Evolutionary conservation across 2,888 invertebrate genomes (phyloP).

Genomic region (Seira musarum): DNA sequence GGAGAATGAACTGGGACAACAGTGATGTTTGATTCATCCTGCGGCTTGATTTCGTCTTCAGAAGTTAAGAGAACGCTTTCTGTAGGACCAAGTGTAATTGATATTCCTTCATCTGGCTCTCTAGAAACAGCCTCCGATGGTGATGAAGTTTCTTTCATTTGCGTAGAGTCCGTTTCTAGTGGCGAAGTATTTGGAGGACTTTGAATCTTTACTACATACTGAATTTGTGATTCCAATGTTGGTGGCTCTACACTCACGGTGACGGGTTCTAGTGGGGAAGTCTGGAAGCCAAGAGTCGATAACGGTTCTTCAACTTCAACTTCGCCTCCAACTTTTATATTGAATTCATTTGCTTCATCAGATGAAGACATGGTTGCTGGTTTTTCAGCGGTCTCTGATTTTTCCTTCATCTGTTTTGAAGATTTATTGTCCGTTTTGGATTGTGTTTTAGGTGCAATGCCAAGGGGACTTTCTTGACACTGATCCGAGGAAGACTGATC

Average conservation of each 20-base stretch:
- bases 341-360: not conserved
- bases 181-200: slow-evolving; percentile 56
- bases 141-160: slow-evolving; percentile 15
- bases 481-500: slow-evolving; percentile 32
- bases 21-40: slow-evolving; percentile 51
- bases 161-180: slow-evolving; percentile 30
- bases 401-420: slow-evolving; percentile 21
- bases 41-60: slow-evolving; percentile 35
- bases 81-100: slow-evolving; percentile 59
- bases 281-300: not conserved
- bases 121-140: slow-evolving; percentile 16
- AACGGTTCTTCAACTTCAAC: not conserved
- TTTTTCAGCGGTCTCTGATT: not conserved
- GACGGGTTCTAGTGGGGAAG: slow-evolving; percentile 39
- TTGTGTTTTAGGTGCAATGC: not conserved
- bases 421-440: slow-evolving; percentile 17
- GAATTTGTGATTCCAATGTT: slow-evolving; percentile 55
- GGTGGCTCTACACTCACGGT: slow-evolving; percentile 58
- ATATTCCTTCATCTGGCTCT: slow-evolving; percentile 47
- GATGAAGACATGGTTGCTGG: not conserved
- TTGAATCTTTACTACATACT: slow-evolving; percentile 60
- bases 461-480: slow-evolving; percentile 30
- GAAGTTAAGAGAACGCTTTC: slow-evolving; percentile 59
- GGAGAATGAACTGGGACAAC: slow-evolving; percentile 59
- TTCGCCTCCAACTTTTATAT: slow-evolving; percentile 23